Evolutionary conservation across 2,797 vertebrate genomes (phyloP).

Genomic region (Halcyon smyrnensis): DNA sequence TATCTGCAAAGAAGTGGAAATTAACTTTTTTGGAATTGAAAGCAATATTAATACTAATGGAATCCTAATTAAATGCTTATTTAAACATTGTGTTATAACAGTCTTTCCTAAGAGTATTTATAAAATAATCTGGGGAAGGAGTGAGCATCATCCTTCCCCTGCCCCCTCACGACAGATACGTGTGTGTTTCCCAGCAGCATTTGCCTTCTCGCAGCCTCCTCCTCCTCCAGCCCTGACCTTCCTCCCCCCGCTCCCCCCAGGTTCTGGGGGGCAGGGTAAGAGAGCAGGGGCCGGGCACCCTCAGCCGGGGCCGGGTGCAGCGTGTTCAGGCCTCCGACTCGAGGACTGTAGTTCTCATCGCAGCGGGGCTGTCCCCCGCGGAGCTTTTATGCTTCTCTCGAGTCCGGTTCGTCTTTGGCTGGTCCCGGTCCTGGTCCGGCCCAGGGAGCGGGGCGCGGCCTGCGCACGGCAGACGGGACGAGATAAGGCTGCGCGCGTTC

Average conservation of each 20-base stretch:
- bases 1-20: slow-evolving; percentile 84
- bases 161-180: no score
- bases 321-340: neutral
- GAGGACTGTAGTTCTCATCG: no score
- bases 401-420: no score
- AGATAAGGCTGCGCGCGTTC: fast-evolving
- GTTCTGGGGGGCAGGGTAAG: fast-evolving
- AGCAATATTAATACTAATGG: slow-evolving; percentile 98
- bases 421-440: no score
- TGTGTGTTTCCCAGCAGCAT: no score
- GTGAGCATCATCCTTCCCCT: neutral
- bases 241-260: neutral
- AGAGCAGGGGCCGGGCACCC: neutral
- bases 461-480: no score
- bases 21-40: slow-evolving; percentile 92
- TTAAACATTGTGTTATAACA: slow-evolving; percentile 76
- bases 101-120: slow-evolving; percentile 50
- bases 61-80: slow-evolving; percentile 89
- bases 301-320: neutral
- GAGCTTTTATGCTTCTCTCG: neutral
- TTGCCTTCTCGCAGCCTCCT: neutral
- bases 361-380: no score
- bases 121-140: neutral
- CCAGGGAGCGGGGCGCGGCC: no score
- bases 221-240: neutral